Evolutionary conservation across 1,140 invertebrate genomes (phyloP), one percentile per base, ranked within the genome.

Genomic region (Drosophila sp.): DNA sequence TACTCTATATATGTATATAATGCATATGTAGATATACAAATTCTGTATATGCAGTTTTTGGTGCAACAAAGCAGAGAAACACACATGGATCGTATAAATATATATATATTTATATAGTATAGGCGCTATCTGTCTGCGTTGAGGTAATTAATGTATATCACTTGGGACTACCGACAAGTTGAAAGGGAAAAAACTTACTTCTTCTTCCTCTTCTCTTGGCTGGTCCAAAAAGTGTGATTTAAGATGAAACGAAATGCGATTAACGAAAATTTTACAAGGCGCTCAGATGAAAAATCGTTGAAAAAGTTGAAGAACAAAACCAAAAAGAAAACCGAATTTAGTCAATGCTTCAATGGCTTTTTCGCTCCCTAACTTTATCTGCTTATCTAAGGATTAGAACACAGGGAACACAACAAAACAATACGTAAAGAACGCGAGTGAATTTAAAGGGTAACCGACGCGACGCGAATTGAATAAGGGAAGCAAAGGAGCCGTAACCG

Each of bases 141-240:
- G 73, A 30, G 57, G 76, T 72, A 89, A 86, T 86, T 87, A 89
- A 87, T 89, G 83, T 55, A 41, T 57, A 69, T 64, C 84, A 89
- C 76, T 83, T 80, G 66, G 76, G 64, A 47, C 58, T 54, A 78
- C 66, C 66, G 70, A 76, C 84, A 86, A 86, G 68, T 74, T 81
- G 64, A 68, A 60, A 47, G 10, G 68, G 56, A 17, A 74, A 41
- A 50, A 56, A 80, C 73, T 56, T 11, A 41, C 70, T 62, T 40
- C 44, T 61, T 56, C 69, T 10, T 40, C 44, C 57, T 56, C 69
- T 10, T 30, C 29, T n/a, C 61, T 47, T 11, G 66, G 89, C 84
- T 87, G 44, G 44, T 10, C 25, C 44, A 25, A 50, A 50, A 7
- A 50, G 44, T 27, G 44, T 23, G 6, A 27, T 50, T 50, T 3